A percentile compares a stretch with the other conserved stretches of the same genome.
Evolutionary conservation across 2,888 invertebrate species (phyloP).

Genomic region (Xylophagus ater): DNA sequence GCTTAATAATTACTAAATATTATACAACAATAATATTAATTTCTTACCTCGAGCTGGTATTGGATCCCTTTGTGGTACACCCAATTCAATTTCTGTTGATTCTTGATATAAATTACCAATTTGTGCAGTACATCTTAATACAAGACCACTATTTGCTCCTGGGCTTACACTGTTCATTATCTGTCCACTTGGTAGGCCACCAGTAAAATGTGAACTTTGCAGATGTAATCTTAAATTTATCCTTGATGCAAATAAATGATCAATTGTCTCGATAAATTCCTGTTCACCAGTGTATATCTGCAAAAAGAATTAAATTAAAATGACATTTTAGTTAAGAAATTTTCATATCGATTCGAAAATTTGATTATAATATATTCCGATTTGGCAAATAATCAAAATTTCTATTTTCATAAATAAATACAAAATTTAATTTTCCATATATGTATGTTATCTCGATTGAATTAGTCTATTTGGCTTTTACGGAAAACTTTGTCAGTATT

Average conservation of each 20-base stretch:
- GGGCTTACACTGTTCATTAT: conserved; percentile 23
- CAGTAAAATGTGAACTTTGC: conserved; percentile 37
- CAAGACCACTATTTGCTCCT: conserved; percentile 46
- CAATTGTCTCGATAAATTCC: conserved; percentile 35
- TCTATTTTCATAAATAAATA: too few relatives aligned
- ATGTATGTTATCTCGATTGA: too few relatives aligned
- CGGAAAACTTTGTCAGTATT: too few relatives aligned
- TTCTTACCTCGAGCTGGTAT: conserved; percentile 65
- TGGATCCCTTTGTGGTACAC: conserved; percentile 61
- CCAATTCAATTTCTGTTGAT: conserved; percentile 56
- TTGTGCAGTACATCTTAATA: conserved; percentile 59
- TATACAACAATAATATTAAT: too few relatives aligned
- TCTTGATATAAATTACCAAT: conserved; percentile 58
- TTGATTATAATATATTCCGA: too few relatives aligned
- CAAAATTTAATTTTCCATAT: too few relatives aligned
- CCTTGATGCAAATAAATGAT: conserved; percentile 36
- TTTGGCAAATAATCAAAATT: too few relatives aligned
- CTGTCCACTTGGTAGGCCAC: conserved; percentile 21
- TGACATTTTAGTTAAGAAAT: too few relatives aligned
- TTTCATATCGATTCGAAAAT: too few relatives aligned
- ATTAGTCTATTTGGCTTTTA: too few relatives aligned
- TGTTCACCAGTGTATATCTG: conserved; percentile 34
- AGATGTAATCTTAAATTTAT: conserved; percentile 35
- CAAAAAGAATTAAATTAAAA: too few relatives aligned
- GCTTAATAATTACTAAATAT: too few relatives aligned